Evolutionary conservation across 2,113 vertebrate genomes (phyloP).

Genomic region (Pardalotus punctatus): DNA sequence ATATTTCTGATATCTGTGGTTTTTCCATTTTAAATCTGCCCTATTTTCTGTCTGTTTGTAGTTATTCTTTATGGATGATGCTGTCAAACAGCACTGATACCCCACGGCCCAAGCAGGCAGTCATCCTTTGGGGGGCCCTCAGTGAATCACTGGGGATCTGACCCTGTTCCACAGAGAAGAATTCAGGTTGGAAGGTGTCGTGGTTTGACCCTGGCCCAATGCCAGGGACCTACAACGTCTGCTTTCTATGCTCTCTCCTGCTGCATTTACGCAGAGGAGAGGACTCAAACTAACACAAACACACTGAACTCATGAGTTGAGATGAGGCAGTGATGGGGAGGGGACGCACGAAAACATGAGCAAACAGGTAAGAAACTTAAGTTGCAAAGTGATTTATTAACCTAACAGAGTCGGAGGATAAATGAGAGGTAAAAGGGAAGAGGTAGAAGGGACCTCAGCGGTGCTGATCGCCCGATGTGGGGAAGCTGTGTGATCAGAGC

Average conservation of each 20-base stretch:
- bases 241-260: no score
- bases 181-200: background rate
- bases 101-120: accelerated
- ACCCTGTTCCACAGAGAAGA: background rate
- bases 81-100: background rate
- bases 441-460: background rate
- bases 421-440: no score
- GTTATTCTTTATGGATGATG: background rate
- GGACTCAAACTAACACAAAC: no score
- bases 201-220: no score
- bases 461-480: background rate
- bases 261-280: no score
- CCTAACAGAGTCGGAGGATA: no score
- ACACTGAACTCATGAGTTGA: no score
- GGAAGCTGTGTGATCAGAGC: background rate
- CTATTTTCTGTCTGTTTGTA: background rate
- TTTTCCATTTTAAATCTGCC: background rate
- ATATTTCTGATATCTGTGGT: background rate
- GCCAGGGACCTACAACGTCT: no score
- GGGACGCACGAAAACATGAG: no score
- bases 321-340: no score
- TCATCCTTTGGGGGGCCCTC: background rate
- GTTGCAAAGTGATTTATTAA: no score
- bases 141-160: background rate
- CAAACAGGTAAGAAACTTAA: no score